A percentile compares a stretch with the other conserved stretches of the same genome.
These are phyloP conservation scores for Danaus chrysippus DNA, from an alignment of 2,888 invertebrate species.

Conservation along the genomic window DNA sequence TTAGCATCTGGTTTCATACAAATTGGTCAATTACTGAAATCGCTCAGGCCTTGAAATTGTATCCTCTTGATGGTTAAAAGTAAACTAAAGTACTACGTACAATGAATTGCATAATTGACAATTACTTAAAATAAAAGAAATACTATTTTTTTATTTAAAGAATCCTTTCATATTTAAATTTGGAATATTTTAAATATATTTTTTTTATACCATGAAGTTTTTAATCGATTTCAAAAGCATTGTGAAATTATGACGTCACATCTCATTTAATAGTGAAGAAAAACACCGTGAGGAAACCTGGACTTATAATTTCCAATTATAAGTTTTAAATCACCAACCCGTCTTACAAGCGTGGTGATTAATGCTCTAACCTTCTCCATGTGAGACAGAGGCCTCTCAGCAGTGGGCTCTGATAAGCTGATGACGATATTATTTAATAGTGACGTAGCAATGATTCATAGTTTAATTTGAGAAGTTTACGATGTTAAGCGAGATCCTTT, in stretches of 20 bases:
- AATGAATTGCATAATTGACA: neutral
- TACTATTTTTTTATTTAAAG: too few species aligned
- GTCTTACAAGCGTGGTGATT: too few species aligned
- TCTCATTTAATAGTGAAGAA: neutral
- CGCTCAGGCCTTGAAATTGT: conserved; percentile 17
- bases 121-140: too few species aligned
- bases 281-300: too few species aligned
- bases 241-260: neutral
- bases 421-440: too few species aligned
- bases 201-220: neutral
- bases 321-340: too few species aligned
- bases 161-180: neutral
- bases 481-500: neutral
- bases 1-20: conserved; percentile 18
- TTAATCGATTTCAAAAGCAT: neutral
- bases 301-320: too few species aligned
- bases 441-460: neutral
- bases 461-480: neutral
- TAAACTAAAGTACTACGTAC: conserved; percentile 2
- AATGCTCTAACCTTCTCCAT: too few species aligned
- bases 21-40: conserved; percentile 27
- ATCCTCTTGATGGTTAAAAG: conserved; percentile 20
- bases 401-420: too few species aligned
- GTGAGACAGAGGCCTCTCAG: too few species aligned
- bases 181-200: neutral